phyloP scores from a whole-genome alignment of 2,113 vertebrate genomes.

The Lycocorax pyrrhopterus region DNA sequence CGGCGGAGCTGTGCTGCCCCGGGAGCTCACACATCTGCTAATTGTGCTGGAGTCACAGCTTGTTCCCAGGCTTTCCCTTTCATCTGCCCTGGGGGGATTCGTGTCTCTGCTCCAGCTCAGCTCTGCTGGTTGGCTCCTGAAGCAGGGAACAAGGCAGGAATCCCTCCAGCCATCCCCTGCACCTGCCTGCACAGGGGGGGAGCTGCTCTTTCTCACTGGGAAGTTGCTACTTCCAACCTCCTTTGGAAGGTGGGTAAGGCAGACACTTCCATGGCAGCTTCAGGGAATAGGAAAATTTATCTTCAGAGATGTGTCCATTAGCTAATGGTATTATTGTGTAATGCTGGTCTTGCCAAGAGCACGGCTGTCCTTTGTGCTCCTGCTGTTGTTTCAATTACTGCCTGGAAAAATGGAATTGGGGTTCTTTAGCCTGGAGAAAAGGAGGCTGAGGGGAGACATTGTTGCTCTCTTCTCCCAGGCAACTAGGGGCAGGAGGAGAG shows the following conservation, averaged over 20 bases:
- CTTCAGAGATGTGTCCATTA: background rate
- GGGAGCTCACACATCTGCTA: background rate
- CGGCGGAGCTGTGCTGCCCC: background rate
- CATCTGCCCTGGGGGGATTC: background rate
- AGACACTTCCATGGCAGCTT: background rate
- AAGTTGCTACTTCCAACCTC: background rate
- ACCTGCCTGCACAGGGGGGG: background rate
- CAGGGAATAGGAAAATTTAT: background rate
- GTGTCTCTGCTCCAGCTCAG: background rate
- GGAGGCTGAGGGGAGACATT: background rate
- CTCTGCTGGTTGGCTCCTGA: background rate
- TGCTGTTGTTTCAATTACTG: background rate
- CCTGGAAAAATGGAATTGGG: background rate
- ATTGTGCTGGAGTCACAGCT: background rate
- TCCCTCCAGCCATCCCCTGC: background rate
- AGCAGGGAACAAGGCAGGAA: background rate
- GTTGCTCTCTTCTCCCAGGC: background rate
- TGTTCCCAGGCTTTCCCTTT: background rate
- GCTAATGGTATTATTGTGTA: background rate
- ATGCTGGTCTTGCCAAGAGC: background rate
- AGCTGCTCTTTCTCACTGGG: background rate
- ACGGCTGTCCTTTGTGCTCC: fast-evolving
- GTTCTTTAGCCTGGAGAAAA: background rate
- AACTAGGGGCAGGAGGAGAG: fast-evolving
- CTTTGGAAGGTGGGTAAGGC: background rate